These are phyloP conservation scores for Coregonus suidteri DNA, from an alignment of 2,797 vertebrate species.

Conservation along the genomic window DNA sequence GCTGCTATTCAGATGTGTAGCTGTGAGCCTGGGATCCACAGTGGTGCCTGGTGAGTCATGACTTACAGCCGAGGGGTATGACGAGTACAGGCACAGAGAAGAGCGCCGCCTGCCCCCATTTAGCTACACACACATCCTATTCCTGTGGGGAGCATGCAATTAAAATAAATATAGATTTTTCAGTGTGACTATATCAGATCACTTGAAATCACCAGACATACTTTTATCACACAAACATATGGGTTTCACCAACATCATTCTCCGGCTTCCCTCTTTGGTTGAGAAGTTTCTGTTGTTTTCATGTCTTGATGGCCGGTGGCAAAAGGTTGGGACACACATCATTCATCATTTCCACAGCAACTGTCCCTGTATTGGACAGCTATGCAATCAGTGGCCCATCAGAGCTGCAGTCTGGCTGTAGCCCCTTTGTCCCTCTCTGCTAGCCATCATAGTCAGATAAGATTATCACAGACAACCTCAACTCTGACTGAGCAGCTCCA, in stretches of 20 bases:
- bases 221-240: background rate
- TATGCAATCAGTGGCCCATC: conserved; percentile 81
- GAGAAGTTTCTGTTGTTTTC: conserved; percentile 46
- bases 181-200: background rate
- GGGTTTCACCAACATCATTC: background rate
- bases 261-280: conserved; percentile 27
- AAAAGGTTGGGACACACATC: conserved; percentile 57
- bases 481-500: conserved; percentile 74
- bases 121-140: background rate
- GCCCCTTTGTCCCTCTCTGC: conserved; percentile 75
- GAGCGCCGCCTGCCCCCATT: background rate
- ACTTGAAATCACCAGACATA: background rate
- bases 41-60: conserved; percentile 2
- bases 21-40: conserved; percentile 17
- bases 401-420: conserved; percentile 70
- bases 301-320: conserved; percentile 37
- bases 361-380: conserved; percentile 72
- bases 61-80: background rate
- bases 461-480: conserved; percentile 82
- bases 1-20: conserved; percentile 32
- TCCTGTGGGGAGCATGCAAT: background rate
- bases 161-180: background rate
- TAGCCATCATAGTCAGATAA: conserved; percentile 82
- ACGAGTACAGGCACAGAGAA: background rate
- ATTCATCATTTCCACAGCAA: conserved; percentile 78